Conservation (phyloP, 2,797 vertebrate genomes). For the Rhynchotus rufescens region DNA sequence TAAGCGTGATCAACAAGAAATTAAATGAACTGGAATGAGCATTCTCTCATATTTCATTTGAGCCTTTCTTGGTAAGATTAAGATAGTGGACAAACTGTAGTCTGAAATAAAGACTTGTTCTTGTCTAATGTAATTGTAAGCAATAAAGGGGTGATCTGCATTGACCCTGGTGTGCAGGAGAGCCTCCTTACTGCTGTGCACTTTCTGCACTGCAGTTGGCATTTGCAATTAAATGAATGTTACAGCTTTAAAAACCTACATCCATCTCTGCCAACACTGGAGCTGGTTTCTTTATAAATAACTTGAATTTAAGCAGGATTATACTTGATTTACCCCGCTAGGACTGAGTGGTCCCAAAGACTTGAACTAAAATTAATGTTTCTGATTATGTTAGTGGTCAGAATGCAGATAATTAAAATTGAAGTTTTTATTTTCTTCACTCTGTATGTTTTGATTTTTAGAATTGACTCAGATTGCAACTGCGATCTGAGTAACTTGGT, state of each 20-base stretch:
- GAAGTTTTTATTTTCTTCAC: not conserved
- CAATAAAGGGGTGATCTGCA: not conserved
- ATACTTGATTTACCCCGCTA: not conserved
- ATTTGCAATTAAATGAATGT: not conserved
- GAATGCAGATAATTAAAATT: not conserved
- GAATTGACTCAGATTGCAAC: not conserved
- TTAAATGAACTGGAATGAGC: not conserved
- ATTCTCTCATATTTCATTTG: not conserved
- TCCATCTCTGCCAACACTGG: not conserved
- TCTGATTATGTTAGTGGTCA: not conserved
- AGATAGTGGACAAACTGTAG: not conserved
- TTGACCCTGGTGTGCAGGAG: not conserved
- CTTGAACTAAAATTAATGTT: not conserved
- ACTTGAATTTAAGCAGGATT: not conserved
- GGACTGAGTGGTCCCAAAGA: not conserved
- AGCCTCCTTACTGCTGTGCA: not conserved
- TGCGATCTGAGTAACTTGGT: not conserved
- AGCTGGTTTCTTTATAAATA: not conserved
- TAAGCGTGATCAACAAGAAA: not conserved
- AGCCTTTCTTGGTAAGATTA: not conserved
- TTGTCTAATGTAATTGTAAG: not conserved
- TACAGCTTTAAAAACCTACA: not conserved
- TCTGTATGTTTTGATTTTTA: not conserved
- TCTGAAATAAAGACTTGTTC: not conserved
- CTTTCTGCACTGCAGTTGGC: not conserved